Base-by-base conservation (phyloP, 2,888 invertebrate genomes). In the Spodoptera exigua region DNA sequence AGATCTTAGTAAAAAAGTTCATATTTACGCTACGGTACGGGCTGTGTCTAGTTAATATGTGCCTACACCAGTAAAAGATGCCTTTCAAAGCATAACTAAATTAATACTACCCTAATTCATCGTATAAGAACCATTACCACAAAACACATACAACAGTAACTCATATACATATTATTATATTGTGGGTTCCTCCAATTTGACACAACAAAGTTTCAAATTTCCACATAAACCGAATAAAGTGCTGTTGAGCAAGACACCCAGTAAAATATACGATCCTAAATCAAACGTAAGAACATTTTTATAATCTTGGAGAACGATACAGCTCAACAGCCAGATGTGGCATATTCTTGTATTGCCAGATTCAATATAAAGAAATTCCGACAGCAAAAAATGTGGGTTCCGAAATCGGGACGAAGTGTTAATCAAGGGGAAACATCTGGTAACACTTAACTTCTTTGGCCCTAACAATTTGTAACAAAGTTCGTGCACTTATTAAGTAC, bases 351-450 rank as follows among this genome's bases (percentile, higher is more conserved):
- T 54, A 69, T 48, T 55, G 14, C 52, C 40, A 67, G 41, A 61
- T 61, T 66, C 55, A 49, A 72, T 56, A 66, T 51, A 53, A 49
- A 48, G 60, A 44, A 47, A 68, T 51, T 51, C 17, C 32, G 36
- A 34, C 17, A 13, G 51, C 52, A 73, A 61, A 67, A 69, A 73
- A 61, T 56, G 49, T 13, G 68, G 52, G 56, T 37, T 56, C 54
- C 18, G 61, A 73, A 67, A 56, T 61, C 48, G 52, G 61, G 61
- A 61, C 55, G 49, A 56, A 67, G 73, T 67, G 68, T 69, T 69
- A 73, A 69, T 69, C 69, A 69, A 69, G 61, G 36, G 48, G 73
- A 48, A 73, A 43, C 73, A 73, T 73, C 73, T 67, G 73, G 68
- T 10, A 55, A 51, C 73, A 72, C 73, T 73, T 68, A 68, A 66